These are phyloP conservation scores for Drepana arcuata DNA, from an alignment of 1,140 invertebrate species.

Conservation along the genomic window DNA sequence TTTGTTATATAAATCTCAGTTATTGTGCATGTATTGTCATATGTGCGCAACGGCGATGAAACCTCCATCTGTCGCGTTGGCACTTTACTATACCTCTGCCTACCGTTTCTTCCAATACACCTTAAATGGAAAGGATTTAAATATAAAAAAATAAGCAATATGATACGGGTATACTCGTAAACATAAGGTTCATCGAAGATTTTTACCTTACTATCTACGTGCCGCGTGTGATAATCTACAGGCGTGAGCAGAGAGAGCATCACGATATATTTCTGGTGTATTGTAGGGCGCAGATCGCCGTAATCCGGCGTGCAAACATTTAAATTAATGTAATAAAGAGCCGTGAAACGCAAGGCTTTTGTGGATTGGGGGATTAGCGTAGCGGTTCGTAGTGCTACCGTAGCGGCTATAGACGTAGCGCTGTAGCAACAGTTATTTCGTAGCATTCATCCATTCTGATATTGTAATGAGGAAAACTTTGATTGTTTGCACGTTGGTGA, in stretches of 20 bases:
- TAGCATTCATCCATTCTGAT: not conserved
- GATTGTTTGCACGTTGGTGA: not conserved
- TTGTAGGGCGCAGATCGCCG: slow-evolving; percentile 28
- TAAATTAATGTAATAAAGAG: slow-evolving; percentile 71
- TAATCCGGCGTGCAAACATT: slow-evolving; percentile 57
- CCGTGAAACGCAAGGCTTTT: slow-evolving; percentile 58
- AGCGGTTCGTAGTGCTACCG: slow-evolving; percentile 21
- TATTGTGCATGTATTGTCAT: too few relatives aligned
- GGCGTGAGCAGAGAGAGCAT: too few relatives aligned
- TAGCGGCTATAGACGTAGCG: slow-evolving; percentile 9
- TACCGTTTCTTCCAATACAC: too few relatives aligned
- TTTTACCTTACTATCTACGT: too few relatives aligned
- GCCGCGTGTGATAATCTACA: too few relatives aligned
- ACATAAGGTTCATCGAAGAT: not conserved
- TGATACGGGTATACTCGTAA: not conserved
- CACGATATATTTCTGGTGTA: slow-evolving; percentile 29
- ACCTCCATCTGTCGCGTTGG: too few relatives aligned
- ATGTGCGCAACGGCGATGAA: too few relatives aligned
- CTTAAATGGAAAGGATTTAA: not conserved
- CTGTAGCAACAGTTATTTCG: slow-evolving; percentile 6
- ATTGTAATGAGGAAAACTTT: not conserved
- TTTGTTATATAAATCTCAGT: too few relatives aligned
- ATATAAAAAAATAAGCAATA: not conserved
- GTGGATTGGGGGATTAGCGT: slow-evolving; percentile 41
- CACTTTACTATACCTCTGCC: too few relatives aligned